A percentile compares a stretch with the other conserved stretches of the same genome.
phyloP scores from a whole-genome alignment of 2,113 vertebrate genomes.

The Colistium nudipinnis region DNA sequence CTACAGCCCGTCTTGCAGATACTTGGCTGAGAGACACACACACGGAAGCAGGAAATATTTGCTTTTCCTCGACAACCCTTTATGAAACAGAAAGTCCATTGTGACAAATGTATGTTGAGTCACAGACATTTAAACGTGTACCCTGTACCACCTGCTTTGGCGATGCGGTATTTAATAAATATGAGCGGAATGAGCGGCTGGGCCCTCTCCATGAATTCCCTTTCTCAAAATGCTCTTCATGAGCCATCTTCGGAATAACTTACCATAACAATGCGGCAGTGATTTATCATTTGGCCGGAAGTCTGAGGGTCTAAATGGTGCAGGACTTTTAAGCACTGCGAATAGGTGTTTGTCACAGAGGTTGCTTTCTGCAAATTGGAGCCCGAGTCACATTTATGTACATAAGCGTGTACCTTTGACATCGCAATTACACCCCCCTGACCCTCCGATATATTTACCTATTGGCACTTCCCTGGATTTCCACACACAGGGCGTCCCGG shows the following conservation, averaged over 20 bases:
- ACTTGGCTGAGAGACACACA: slow-evolving; percentile 17
- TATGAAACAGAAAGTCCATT: background rate
- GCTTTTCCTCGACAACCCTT: slow-evolving; percentile 5
- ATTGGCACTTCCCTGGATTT: background rate
- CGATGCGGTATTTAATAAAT: background rate
- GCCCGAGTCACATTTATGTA: background rate
- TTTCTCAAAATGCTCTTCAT: background rate
- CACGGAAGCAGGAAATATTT: background rate
- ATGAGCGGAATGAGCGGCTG: background rate
- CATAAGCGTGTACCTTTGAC: background rate
- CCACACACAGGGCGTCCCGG: background rate
- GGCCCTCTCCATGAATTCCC: background rate
- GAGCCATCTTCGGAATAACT: background rate
- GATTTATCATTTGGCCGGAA: background rate
- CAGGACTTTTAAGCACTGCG: too few relatives aligned
- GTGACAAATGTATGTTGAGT: background rate
- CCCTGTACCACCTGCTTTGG: background rate
- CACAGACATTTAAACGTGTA: background rate
- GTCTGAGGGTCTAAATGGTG: background rate
- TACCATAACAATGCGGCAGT: background rate
- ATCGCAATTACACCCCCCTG: background rate
- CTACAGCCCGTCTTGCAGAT: slow-evolving; percentile 18
- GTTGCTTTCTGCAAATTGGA: too few relatives aligned
- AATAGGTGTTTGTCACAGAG: background rate
- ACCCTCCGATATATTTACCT: background rate